A percentile compares a stretch with the other conserved stretches of the same genome.
Conservation (phyloP, 2,888 invertebrate genomes). For the Sesia bembeciformis region DNA sequence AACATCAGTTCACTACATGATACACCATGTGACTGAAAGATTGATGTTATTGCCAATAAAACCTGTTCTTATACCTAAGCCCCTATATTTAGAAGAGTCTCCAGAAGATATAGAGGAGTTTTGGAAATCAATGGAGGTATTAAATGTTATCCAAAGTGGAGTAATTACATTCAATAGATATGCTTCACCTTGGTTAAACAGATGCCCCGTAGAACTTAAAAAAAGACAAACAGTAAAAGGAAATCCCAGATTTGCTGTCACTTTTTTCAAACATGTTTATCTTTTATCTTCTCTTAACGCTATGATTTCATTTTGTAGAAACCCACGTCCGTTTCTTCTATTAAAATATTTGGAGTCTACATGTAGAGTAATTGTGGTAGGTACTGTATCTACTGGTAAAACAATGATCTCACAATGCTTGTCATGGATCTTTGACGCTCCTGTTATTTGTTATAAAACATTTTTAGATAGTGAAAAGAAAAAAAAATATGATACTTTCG, state of each 20-base stretch:
- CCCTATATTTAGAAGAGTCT: conserved; percentile 45
- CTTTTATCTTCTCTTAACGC: conserved; percentile 69
- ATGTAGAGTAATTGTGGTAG: conserved; percentile 75
- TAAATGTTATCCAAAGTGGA: conserved; percentile 32
- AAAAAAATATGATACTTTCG: conserved; percentile 34
- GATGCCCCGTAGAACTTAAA: conserved; percentile 78
- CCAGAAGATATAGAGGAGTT: conserved; percentile 54
- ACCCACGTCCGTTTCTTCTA: conserved; percentile 76
- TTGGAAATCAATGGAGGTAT: conserved; percentile 42
- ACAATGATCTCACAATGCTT: conserved; percentile 71
- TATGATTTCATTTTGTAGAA: conserved; percentile 69
- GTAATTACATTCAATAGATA: conserved; percentile 36
- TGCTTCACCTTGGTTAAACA: conserved; percentile 73
- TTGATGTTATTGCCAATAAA: conserved; percentile 38
- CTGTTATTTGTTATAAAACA: conserved; percentile 45
- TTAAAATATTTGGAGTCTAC: conserved; percentile 72
- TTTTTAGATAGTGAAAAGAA: conserved; percentile 30
- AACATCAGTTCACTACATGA: conserved; percentile 53
- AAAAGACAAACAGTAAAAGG: conserved; percentile 68
- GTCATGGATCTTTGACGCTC: conserved; percentile 64
- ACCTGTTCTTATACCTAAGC: conserved; percentile 49
- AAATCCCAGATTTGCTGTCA: conserved; percentile 67
- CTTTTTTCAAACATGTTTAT: conserved; percentile 77
- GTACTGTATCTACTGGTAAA: conserved; percentile 76
- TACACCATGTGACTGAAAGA: conserved; percentile 57